Conservation (phyloP, 2,888 invertebrate genomes). For the Eueremaeus valkanovi region DNA sequence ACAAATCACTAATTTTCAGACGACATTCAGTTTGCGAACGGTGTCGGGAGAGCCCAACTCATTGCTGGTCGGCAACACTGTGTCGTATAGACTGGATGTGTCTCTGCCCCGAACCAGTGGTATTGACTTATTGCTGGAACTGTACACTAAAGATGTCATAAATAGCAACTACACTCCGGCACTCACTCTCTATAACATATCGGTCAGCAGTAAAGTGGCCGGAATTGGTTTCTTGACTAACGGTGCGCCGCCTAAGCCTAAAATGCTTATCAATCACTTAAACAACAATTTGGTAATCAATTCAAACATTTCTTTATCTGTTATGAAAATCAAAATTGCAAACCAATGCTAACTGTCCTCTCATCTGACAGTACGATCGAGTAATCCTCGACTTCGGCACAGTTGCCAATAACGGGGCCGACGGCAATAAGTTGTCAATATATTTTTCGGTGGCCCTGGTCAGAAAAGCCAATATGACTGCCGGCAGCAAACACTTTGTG, state of each 20-base stretch:
- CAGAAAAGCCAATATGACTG: conserved; percentile 42
- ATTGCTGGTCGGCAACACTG: conserved; percentile 37
- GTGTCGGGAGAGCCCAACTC: conserved; percentile 35
- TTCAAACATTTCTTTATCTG: not conserved
- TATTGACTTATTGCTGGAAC: conserved; percentile 45
- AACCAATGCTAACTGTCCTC: too few species aligned
- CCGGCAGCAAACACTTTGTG: conserved; percentile 44
- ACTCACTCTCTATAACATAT: conserved; percentile 44
- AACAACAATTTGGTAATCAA: conserved; percentile 39
- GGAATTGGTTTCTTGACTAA: conserved; percentile 40
- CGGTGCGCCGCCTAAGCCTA: conserved; percentile 39
- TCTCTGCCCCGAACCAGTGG: conserved; percentile 44
- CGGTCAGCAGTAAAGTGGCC: conserved; percentile 38
- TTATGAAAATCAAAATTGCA: not conserved
- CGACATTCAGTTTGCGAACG: conserved; percentile 23
- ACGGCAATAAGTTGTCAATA: conserved; percentile 43
- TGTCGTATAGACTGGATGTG: conserved; percentile 43
- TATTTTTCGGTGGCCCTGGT: conserved; percentile 45
- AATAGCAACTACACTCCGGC: conserved; percentile 44
- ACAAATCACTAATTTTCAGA: conserved; percentile 25
- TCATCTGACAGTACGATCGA: conserved; percentile 44
- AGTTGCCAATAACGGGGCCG: conserved; percentile 44
- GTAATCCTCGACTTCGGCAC: conserved; percentile 46
- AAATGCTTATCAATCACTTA: conserved; percentile 28
- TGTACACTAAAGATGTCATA: conserved; percentile 45